phyloP scores from a whole-genome alignment of 2,888 invertebrate species.

The Lepidocyrtinus sp. region DNA sequence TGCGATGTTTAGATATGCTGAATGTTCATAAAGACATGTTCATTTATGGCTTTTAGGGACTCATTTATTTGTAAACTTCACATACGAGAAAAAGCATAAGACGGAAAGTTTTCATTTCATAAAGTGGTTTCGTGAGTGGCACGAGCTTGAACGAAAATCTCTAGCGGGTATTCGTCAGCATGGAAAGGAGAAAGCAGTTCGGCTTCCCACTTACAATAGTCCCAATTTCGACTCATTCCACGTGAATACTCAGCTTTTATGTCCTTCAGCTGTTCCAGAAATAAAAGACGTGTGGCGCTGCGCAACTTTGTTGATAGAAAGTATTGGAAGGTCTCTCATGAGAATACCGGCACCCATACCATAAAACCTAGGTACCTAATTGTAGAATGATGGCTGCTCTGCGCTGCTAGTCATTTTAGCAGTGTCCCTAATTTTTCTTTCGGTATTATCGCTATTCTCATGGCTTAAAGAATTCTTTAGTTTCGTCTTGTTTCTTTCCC shows the following conservation, averaged over 20 bases:
- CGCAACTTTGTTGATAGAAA: neutral
- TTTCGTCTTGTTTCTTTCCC: slow-evolving; percentile 19
- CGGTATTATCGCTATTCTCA: slow-evolving; percentile 6
- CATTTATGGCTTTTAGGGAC: too few relatives aligned
- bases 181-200: neutral
- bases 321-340: slow-evolving; percentile 1
- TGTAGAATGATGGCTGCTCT: too few relatives aligned
- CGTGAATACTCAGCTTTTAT: neutral
- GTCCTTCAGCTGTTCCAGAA: slow-evolving; percentile 11
- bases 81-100: too few relatives aligned
- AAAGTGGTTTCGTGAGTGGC: too few relatives aligned
- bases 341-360: neutral
- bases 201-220: neutral
- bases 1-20: too few relatives aligned
- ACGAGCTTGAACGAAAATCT: neutral
- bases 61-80: too few relatives aligned
- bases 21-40: too few relatives aligned
- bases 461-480: slow-evolving; percentile 5
- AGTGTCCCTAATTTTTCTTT: neutral
- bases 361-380: neutral
- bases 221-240: too few relatives aligned
- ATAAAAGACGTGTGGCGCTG: too few relatives aligned
- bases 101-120: too few relatives aligned
- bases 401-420: neutral
- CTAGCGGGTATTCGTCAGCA: neutral